Percentiles rank a stretch among this genome's conserved stretches.
Evolutionary conservation across 2,113 vertebrate species (phyloP).

Genomic region (Catagonus wagneri): DNA sequence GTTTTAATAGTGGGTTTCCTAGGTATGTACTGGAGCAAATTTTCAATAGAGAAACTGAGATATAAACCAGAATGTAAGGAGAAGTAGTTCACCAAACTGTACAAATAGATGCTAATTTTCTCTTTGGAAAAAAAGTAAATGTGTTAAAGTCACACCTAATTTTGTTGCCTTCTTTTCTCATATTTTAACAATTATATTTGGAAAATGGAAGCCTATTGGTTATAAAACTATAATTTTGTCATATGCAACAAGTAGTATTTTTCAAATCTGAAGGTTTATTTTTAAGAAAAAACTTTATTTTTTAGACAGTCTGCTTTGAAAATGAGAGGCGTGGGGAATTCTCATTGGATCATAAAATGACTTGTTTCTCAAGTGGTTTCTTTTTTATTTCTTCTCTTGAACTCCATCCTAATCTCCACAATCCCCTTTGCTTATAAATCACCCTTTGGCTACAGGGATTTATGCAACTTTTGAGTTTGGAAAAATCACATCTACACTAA

Average conservation of each 20-base stretch:
- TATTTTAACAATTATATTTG: not conserved
- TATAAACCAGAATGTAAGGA: not conserved
- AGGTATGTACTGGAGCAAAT: not conserved
- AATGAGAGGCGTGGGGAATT: constrained; percentile 38
- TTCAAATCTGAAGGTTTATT: constrained; percentile 35
- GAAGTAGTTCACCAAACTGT: not conserved
- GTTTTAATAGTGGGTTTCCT: not conserved
- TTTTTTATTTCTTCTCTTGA: constrained; percentile 38
- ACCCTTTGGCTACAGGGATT: not conserved
- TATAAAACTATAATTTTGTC: not conserved
- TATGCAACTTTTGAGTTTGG: constrained; percentile 3
- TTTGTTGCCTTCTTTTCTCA: not conserved
- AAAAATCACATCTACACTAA: constrained; percentile 14
- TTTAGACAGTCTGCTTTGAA: not conserved
- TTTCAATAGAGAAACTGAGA: not conserved
- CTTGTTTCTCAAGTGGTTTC: constrained; percentile 44
- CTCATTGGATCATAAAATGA: constrained; percentile 8
- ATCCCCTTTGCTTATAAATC: constrained; percentile 33
- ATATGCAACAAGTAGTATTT: not conserved
- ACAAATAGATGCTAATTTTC: not conserved
- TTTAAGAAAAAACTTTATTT: constrained; percentile 43
- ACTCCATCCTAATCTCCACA: not conserved
- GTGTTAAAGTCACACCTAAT: not conserved
- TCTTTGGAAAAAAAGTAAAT: not conserved
- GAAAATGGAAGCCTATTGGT: not conserved